Evolutionary conservation across 1,140 invertebrate species (phyloP).

Genomic region (Asobara japonica): DNA sequence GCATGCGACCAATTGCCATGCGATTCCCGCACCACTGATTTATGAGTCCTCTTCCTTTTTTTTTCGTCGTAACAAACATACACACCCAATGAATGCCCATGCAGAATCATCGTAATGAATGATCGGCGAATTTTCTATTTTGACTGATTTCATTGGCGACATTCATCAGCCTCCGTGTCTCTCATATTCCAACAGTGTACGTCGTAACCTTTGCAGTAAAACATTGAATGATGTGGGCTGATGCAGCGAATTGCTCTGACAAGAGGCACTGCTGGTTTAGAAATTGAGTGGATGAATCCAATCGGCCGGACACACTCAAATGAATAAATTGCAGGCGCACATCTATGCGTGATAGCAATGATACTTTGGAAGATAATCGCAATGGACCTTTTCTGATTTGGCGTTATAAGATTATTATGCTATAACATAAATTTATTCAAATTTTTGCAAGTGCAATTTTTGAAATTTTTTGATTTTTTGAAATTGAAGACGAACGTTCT

Average conservation of each 20-base stretch:
- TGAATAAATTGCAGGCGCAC: too few relatives aligned
- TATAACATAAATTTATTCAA: too few relatives aligned
- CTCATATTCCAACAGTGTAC: neutral
- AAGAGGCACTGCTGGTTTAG: neutral
- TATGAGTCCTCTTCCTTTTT: neutral
- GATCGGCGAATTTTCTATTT: too few relatives aligned
- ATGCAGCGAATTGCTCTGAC: slow-evolving; percentile 30
- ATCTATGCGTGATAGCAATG: too few relatives aligned
- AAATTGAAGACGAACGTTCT: too few relatives aligned
- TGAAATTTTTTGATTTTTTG: too few relatives aligned
- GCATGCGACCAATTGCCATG: neutral
- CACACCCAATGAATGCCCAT: neutral
- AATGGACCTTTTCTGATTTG: too few relatives aligned
- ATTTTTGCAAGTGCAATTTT: too few relatives aligned
- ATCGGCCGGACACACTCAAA: neutral
- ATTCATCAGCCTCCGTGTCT: slow-evolving; percentile 29
- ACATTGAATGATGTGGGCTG: slow-evolving; percentile 31
- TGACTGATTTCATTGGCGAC: slow-evolving; percentile 1
- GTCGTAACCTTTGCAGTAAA: slow-evolving; percentile 31
- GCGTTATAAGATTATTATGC: too few relatives aligned
- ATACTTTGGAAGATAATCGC: too few relatives aligned
- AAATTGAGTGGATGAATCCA: neutral
- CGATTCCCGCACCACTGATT: slow-evolving; percentile 13
- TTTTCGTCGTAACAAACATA: neutral
- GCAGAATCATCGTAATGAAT: slow-evolving; percentile 7